Conservation (phyloP, 2,888 invertebrate genomes). For the Euclidia mi region DNA sequence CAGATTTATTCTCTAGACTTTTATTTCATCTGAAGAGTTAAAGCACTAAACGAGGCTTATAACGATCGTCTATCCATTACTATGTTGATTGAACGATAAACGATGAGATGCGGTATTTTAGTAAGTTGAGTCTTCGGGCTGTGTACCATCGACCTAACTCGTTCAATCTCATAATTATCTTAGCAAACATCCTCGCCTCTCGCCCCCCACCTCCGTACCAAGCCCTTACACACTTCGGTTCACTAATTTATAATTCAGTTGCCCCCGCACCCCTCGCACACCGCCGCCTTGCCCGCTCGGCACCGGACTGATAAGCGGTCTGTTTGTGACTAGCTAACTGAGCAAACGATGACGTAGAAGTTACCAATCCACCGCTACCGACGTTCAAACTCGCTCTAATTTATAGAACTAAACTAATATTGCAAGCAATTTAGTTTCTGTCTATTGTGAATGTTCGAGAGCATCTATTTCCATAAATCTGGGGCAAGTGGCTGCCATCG, state of each 20-base stretch:
- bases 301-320: conserved; percentile 22
- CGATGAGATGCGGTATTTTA: too few relatives aligned
- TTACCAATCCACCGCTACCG: conserved; percentile 10
- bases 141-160: too few relatives aligned
- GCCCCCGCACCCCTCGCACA: not conserved
- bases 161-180: conserved; percentile 37
- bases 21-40: too few relatives aligned
- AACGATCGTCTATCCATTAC: too few relatives aligned
- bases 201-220: conserved; percentile 1
- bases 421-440: conserved; percentile 26
- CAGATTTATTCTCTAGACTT: too few relatives aligned
- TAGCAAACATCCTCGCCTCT: conserved; percentile 36
- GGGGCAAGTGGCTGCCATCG: not conserved
- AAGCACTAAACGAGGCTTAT: too few relatives aligned
- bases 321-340: conserved; percentile 44
- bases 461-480: conserved; percentile 11
- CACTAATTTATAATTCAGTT: conserved; percentile 49
- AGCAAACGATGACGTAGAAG: conserved; percentile 30
- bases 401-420: conserved; percentile 25
- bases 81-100: too few relatives aligned
- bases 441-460: conserved; percentile 13
- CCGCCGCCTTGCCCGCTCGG: too few relatives aligned
- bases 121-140: too few relatives aligned
- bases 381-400: conserved; percentile 24
- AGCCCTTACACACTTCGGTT: conserved; percentile 6